Percentiles rank a stretch among this genome's conserved stretches.
Evolutionary conservation across 2,888 invertebrate genomes (phyloP).

Genomic region (Bibio marci): DNA sequence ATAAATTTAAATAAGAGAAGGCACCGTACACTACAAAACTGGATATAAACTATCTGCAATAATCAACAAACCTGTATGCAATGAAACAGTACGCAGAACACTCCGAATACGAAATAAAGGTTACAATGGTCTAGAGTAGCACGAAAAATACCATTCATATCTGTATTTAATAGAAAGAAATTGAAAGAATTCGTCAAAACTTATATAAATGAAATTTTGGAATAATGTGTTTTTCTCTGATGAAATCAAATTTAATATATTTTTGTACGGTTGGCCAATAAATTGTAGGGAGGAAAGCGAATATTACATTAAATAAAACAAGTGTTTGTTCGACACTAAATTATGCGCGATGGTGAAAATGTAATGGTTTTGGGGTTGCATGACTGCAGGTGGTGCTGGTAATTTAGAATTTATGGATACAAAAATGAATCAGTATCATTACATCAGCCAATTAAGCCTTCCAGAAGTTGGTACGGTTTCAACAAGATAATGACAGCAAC

Average conservation of each 20-base stretch:
- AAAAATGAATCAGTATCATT: constrained; percentile 4
- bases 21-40: no score
- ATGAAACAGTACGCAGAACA: no score
- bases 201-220: no score
- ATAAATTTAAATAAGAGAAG: no score
- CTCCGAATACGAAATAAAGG: no score
- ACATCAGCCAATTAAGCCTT: constrained; percentile 4
- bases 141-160: no score
- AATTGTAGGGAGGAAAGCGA: constrained; percentile 5
- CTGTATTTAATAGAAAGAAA: no score
- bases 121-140: no score
- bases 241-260: constrained; percentile 7
- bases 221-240: constrained; percentile 1
- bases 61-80: no score
- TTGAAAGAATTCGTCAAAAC: no score
- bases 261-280: constrained; percentile 4
- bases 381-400: constrained; percentile 6
- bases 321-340: constrained; percentile 7
- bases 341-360: constrained; percentile 6
- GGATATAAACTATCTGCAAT: no score
- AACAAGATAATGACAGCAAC: constrained; percentile 9
- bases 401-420: constrained; percentile 4
- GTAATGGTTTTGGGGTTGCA: constrained; percentile 8
- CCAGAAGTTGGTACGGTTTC: not conserved
- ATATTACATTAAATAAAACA: constrained; percentile 4